Conservation (phyloP, 2,797 vertebrate species). For the Brachyrhaphis roseni region DNA sequence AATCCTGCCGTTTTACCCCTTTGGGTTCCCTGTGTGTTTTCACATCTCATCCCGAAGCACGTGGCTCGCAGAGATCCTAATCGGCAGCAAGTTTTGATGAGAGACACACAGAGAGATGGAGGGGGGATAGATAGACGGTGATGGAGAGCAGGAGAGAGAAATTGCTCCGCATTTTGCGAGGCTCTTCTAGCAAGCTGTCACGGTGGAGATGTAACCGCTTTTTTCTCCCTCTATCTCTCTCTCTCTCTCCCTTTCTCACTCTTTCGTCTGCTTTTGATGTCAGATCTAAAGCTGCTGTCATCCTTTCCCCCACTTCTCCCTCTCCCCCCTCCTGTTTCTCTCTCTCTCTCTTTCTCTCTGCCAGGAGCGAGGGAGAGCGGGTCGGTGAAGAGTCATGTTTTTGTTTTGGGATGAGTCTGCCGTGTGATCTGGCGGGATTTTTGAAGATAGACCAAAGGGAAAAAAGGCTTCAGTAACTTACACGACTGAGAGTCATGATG, state of each 20-base stretch:
- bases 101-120: constrained; percentile 46
- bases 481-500: constrained; percentile 61
- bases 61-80: constrained; percentile 74
- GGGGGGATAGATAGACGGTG: constrained; percentile 54
- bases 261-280: constrained; percentile 75
- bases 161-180: constrained; percentile 56
- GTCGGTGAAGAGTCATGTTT: constrained; percentile 76
- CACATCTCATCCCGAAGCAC: constrained; percentile 69
- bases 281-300: constrained; percentile 80
- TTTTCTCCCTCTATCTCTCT: constrained; percentile 5
- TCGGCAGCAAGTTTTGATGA: constrained; percentile 77
- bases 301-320: constrained; percentile 39
- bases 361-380: constrained; percentile 66
- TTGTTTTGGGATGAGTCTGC: constrained; percentile 75
- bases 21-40: constrained; percentile 75
- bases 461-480: constrained; percentile 64
- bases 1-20: constrained; percentile 74
- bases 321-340: constrained; percentile 40
- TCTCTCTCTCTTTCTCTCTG: constrained; percentile 46
- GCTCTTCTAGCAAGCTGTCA: constrained; percentile 78
- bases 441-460: constrained; percentile 75
- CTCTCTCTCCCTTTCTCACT: constrained; percentile 53
- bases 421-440: constrained; percentile 76
- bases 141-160: constrained; percentile 46
- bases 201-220: constrained; percentile 68